phyloP scores from a whole-genome alignment of 2,113 vertebrate genomes.

The Sphyrna mokarran region DNA sequence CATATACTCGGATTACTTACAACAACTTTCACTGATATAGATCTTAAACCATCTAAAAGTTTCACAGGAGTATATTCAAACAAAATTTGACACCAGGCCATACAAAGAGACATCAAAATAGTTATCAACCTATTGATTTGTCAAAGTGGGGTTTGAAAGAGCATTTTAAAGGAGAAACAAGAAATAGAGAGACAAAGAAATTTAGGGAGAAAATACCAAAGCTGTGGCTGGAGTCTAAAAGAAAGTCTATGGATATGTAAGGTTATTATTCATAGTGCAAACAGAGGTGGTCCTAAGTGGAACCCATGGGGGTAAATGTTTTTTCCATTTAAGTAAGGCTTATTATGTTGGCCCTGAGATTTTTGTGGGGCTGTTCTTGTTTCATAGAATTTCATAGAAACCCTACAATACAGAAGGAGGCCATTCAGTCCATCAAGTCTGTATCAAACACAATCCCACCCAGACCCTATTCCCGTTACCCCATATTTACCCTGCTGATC shows the following conservation, averaged over 20 bases:
- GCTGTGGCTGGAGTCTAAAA: too few species aligned
- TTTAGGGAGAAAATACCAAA: neutral
- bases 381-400: too few species aligned
- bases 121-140: neutral
- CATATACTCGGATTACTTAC: neutral
- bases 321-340: neutral
- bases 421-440: too few species aligned
- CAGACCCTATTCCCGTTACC: too few species aligned
- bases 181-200: neutral
- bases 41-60: neutral
- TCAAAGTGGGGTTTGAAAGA: neutral
- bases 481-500: too few species aligned
- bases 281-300: too few species aligned
- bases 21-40: neutral
- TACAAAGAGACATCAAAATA: neutral
- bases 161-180: too few species aligned
- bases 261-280: too few species aligned
- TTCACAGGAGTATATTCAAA: neutral
- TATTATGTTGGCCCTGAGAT: neutral
- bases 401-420: too few species aligned
- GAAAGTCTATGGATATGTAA: neutral
- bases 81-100: neutral
- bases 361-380: neutral
- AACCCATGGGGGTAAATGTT: neutral
- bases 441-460: too few species aligned